These are phyloP conservation scores for Leptopterna dolabrata DNA, from an alignment of 2,888 invertebrate genomes.

Conservation along the genomic window DNA sequence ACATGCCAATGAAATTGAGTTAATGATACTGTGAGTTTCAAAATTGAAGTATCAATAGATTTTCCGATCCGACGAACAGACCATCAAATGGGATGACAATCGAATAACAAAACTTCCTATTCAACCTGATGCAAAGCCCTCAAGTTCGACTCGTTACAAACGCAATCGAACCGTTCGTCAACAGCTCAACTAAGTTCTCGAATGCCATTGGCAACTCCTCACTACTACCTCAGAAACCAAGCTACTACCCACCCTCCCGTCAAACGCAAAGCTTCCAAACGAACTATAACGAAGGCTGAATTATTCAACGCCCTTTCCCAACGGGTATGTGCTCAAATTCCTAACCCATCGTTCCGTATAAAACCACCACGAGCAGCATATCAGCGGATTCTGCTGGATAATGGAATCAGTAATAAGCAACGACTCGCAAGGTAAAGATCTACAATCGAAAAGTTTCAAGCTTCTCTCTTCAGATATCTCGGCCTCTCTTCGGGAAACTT, in stretches of 20 bases:
- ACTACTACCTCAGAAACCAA: background rate
- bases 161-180: background rate
- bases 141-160: background rate
- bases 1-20: too few species aligned
- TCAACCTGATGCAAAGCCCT: background rate
- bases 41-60: too few species aligned
- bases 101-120: background rate
- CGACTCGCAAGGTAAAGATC: background rate
- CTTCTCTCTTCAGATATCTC: background rate
- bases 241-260: background rate
- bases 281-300: background rate
- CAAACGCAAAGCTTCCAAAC: background rate
- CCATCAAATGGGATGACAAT: too few species aligned
- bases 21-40: too few species aligned
- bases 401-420: conserved; percentile 5
- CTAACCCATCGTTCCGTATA: background rate
- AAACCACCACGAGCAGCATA: background rate
- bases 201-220: background rate
- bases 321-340: background rate
- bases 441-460: background rate
- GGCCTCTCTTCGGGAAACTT: background rate
- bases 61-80: too few species aligned
- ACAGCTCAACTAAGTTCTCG: background rate
- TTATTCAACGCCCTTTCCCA: background rate
- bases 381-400: background rate